phyloP scores from a whole-genome alignment of 2,113 vertebrate species.

The Lophochroa leadbeateri region DNA sequence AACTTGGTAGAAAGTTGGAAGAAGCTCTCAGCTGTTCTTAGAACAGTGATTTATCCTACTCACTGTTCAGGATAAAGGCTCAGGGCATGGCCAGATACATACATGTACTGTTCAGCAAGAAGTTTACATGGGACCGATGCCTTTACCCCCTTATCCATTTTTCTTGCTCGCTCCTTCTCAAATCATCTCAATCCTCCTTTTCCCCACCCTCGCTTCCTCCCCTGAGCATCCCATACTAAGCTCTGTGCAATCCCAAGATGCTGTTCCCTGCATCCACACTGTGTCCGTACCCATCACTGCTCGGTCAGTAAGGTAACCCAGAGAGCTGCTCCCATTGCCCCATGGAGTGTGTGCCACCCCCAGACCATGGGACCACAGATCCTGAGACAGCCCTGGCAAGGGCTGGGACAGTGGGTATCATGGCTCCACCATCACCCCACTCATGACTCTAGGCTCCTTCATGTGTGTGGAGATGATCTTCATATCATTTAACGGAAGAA shows the following conservation, averaged over 20 bases:
- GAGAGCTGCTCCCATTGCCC: background rate
- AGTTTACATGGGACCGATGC: background rate
- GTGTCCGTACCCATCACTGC: background rate
- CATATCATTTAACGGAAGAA: background rate
- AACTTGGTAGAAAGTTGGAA: background rate
- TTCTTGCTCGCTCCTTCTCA: background rate
- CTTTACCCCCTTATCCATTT: background rate
- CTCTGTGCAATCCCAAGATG: background rate
- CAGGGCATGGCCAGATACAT: background rate
- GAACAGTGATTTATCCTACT: background rate
- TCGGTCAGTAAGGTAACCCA: background rate
- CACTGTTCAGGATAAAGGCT: background rate
- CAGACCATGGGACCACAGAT: accelerated
- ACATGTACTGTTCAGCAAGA: accelerated
- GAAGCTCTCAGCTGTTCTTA: background rate
- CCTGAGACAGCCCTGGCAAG: background rate
- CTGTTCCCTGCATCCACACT: background rate
- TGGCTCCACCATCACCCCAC: background rate
- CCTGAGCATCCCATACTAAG: background rate
- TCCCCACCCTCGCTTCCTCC: background rate
- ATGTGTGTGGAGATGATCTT: background rate
- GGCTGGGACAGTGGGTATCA: accelerated
- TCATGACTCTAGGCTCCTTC: accelerated
- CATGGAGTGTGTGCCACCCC: background rate
- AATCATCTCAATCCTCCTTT: background rate